These are phyloP conservation scores for Myocastor coypus DNA, from an alignment of 2,113 vertebrate genomes.

Conservation along the genomic window DNA sequence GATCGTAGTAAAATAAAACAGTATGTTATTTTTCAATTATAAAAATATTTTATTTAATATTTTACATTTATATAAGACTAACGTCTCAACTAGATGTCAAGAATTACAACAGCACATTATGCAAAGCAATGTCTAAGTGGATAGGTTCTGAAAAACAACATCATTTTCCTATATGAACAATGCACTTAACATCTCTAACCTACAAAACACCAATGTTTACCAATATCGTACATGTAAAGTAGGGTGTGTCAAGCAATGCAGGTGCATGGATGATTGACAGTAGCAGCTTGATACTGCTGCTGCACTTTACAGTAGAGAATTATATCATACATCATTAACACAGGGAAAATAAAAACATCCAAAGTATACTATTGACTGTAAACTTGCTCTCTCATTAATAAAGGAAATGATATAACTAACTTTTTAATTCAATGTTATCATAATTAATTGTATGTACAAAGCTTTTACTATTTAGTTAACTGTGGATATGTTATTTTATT, in stretches of 20 bases:
- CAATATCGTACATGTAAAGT: neutral
- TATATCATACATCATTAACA: neutral
- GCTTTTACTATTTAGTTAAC: neutral
- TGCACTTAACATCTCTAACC: neutral
- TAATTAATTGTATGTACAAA: neutral
- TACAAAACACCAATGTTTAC: neutral
- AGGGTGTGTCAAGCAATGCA: neutral
- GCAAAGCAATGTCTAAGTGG: neutral
- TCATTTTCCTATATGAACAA: no score
- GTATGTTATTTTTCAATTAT: neutral
- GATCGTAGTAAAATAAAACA: neutral
- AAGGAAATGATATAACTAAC: slow-evolving; percentile 8
- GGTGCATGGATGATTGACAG: no score
- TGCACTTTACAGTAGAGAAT: neutral
- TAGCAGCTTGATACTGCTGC: neutral
- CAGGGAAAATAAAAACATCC: neutral
- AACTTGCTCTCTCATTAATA: neutral
- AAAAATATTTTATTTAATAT: neutral
- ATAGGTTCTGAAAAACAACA: neutral
- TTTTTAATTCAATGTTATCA: neutral
- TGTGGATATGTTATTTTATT: neutral
- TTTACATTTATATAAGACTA: neutral
- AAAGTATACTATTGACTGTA: neutral
- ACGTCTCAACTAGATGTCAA: neutral
- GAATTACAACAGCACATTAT: neutral